Evolutionary conservation across 2,797 vertebrate species (phyloP).

Genomic region (Tapera naevia): DNA sequence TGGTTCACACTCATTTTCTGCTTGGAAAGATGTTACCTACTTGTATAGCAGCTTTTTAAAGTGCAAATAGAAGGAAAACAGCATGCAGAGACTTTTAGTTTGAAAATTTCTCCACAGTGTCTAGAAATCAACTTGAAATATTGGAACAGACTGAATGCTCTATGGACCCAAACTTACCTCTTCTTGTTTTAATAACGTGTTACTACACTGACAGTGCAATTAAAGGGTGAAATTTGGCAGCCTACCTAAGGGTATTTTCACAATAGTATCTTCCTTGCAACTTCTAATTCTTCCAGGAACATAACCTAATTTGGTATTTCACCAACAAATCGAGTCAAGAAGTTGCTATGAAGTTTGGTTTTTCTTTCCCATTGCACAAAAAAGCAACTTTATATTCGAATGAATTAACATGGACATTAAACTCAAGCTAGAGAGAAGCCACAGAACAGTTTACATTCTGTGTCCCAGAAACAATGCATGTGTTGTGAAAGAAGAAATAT

Average conservation of each 20-base stretch:
- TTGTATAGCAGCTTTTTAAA: not conserved
- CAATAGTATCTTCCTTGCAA: not conserved
- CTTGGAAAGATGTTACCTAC: conserved; percentile 8
- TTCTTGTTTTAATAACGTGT: not conserved
- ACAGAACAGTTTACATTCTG: not conserved
- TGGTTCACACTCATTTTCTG: conserved; percentile 30
- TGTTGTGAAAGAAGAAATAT: not conserved
- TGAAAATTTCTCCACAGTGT: not conserved
- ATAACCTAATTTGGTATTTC: not conserved
- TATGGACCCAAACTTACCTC: not conserved
- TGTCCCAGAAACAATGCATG: rapidly evolving
- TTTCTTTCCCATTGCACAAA: rapidly evolving
- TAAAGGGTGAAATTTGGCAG: not conserved
- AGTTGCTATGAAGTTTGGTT: not conserved
- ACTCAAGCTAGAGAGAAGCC: not conserved
- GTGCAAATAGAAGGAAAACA: conserved; percentile 18
- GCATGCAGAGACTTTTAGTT: not conserved
- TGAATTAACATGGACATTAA: not conserved
- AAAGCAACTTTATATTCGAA: not conserved
- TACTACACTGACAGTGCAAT: not conserved
- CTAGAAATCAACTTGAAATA: not conserved
- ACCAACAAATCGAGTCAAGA: not conserved
- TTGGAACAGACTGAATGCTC: not conserved
- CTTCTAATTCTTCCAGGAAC: not conserved
- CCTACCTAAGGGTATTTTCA: not conserved